Conservation (phyloP, 2,797 vertebrate species). For the Clarias fuscus region DNA sequence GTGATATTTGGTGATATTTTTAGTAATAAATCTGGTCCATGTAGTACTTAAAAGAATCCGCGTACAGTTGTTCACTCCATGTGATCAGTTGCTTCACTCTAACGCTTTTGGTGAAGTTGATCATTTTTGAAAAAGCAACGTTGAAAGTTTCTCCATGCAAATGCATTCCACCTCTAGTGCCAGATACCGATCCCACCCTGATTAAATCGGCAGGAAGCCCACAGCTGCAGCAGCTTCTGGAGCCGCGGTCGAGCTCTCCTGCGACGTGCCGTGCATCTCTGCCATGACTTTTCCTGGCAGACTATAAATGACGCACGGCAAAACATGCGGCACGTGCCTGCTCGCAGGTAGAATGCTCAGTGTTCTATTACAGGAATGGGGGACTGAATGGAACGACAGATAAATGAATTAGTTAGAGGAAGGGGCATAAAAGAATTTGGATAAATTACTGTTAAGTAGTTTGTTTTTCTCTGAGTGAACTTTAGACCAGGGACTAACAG, state of each 20-base stretch:
- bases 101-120: neutral
- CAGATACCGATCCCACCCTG: slow-evolving; percentile 49
- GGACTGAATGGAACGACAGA: neutral
- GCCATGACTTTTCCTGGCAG: slow-evolving; percentile 64
- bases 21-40: neutral
- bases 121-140: slow-evolving; percentile 40
- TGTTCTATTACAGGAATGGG: slow-evolving; percentile 29
- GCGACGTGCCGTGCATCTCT: slow-evolving; percentile 55
- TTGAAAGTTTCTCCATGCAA: slow-evolving; percentile 47
- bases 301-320: slow-evolving; percentile 74
- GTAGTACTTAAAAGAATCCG: neutral
- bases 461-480: neutral
- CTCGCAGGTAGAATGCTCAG: slow-evolving; percentile 43
- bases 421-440: neutral
- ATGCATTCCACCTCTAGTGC: slow-evolving; percentile 56
- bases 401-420: neutral
- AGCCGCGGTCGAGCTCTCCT: slow-evolving; percentile 52
- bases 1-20: neutral
- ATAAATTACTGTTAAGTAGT: neutral
- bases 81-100: neutral
- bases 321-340: slow-evolving; percentile 59
- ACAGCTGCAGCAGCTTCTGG: slow-evolving; percentile 47
- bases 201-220: slow-evolving; percentile 57
- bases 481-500: neutral
- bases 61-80: too few species aligned